Percentiles rank a stretch among this genome's conserved stretches.
phyloP scores from a whole-genome alignment of 2,888 invertebrate genomes.

The Meiosimyza platycephala region DNA sequence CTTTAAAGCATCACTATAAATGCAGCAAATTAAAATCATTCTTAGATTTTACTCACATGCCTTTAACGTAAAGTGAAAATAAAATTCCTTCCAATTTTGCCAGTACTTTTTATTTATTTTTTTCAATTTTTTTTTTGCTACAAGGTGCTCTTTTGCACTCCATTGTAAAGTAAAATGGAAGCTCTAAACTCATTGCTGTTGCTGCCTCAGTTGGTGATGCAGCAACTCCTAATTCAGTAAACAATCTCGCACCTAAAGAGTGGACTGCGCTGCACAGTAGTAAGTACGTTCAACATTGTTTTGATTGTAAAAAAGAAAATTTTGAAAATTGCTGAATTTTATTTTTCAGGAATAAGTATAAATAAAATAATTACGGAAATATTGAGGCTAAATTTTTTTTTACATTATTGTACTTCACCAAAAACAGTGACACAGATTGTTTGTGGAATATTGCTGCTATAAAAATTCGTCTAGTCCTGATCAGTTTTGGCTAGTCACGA shows the following conservation, averaged over 20 bases:
- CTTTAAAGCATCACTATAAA: conserved; percentile 14
- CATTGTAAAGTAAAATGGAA: conserved; percentile 10
- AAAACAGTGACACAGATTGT: too few species aligned
- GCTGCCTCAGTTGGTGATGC: background rate
- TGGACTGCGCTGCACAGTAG: background rate
- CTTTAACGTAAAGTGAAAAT: conserved; percentile 6
- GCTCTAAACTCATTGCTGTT: background rate
- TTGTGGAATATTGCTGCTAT: too few species aligned
- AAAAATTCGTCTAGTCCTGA: too few species aligned
- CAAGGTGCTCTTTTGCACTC: conserved; percentile 4
- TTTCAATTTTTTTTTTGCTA: background rate
- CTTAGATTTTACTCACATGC: background rate
- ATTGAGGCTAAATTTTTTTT: too few species aligned
- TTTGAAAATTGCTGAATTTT: too few species aligned
- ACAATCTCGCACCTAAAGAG: conserved; percentile 29
- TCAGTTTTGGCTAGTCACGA: too few species aligned
- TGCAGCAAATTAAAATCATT: conserved; percentile 9
- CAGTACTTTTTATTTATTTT: too few species aligned
- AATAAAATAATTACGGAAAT: too few species aligned
- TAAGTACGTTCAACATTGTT: too few species aligned
- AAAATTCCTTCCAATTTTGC: background rate
- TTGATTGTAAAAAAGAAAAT: too few species aligned
- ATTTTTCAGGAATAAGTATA: too few species aligned
- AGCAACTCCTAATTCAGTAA: conserved; percentile 17
- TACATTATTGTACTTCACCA: too few species aligned